Evolutionary conservation across 2,888 invertebrate species (phyloP).

Genomic region (Leptopilina drosophilae): DNA sequence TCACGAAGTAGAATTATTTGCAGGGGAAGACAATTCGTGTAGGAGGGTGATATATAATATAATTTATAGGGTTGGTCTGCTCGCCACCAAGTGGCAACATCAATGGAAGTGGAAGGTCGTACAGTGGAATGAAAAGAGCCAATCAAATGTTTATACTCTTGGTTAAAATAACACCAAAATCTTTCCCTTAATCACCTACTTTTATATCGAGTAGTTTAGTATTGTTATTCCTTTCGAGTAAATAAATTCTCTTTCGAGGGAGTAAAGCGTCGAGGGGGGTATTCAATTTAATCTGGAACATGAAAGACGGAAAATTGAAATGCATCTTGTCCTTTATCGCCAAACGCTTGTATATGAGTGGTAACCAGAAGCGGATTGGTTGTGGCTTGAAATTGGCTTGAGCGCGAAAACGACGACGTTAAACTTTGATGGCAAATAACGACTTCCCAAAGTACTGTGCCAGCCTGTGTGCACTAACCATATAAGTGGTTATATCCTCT

Average conservation of each 20-base stretch:
- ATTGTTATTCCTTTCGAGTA: not conserved
- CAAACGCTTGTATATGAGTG: slow-evolving; percentile 57
- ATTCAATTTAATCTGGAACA: slow-evolving; percentile 30
- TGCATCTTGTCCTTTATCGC: slow-evolving; percentile 47
- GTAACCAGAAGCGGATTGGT: slow-evolving; percentile 51
- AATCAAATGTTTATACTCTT: slow-evolving; percentile 35
- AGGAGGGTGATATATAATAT: slow-evolving; percentile 24
- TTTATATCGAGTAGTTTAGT: not conserved
- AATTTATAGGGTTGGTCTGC: slow-evolving; percentile 21
- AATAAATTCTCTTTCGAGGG: not conserved
- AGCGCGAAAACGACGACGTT: slow-evolving; percentile 60
- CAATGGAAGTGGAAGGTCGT: slow-evolving; percentile 22
- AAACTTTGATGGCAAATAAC: slow-evolving; percentile 63
- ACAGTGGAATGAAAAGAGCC: slow-evolving; percentile 21
- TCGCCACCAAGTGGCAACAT: slow-evolving; percentile 32
- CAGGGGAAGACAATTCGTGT: slow-evolving; percentile 24
- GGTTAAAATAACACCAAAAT: slow-evolving; percentile 33
- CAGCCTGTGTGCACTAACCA: slow-evolving; percentile 56
- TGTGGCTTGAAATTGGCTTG: slow-evolving; percentile 56
- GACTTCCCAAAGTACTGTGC: slow-evolving; percentile 55
- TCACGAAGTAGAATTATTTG: slow-evolving; percentile 29
- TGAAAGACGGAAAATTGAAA: slow-evolving; percentile 25
- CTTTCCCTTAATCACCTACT: slow-evolving; percentile 1
- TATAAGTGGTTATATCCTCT: slow-evolving; percentile 57
- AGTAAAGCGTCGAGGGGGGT: not conserved